A percentile compares a stretch with the other conserved stretches of the same genome.
phyloP scores from a whole-genome alignment of 2,797 vertebrate species.

The Sylvilagus floridanus region DNA sequence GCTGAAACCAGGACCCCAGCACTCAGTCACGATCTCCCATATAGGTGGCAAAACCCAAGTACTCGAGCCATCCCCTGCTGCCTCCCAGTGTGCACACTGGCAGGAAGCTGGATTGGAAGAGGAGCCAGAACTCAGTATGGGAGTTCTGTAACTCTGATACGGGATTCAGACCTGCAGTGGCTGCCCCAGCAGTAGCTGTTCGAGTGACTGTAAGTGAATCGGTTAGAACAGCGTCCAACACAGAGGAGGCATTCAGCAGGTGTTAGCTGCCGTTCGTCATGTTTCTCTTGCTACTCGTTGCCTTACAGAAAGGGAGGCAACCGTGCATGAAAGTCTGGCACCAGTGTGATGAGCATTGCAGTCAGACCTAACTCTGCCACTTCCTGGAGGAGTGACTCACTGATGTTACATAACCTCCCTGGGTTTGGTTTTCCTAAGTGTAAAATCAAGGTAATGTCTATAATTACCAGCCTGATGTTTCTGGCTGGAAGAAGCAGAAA shows the following conservation, averaged over 20 bases:
- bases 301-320: background rate
- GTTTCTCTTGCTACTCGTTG: background rate
- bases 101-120: no score
- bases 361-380: background rate
- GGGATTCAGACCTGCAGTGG: no score
- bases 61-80: no score
- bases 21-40: no score
- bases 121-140: no score
- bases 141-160: no score
- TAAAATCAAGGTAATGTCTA: background rate
- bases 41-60: no score
- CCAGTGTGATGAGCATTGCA: background rate
- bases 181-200: no score
- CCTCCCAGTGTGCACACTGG: no score
- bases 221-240: background rate
- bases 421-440: background rate
- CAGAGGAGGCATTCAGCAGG: background rate
- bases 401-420: background rate
- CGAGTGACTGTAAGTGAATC: background rate
- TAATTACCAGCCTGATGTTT: background rate
- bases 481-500: background rate
- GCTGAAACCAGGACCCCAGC: no score
- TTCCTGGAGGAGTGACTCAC: constrained; percentile 12
- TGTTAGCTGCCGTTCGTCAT: background rate
- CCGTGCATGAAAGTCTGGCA: background rate